Evolutionary conservation across 1,140 invertebrate species (phyloP).

Genomic region (Neodiprion virginianus): DNA sequence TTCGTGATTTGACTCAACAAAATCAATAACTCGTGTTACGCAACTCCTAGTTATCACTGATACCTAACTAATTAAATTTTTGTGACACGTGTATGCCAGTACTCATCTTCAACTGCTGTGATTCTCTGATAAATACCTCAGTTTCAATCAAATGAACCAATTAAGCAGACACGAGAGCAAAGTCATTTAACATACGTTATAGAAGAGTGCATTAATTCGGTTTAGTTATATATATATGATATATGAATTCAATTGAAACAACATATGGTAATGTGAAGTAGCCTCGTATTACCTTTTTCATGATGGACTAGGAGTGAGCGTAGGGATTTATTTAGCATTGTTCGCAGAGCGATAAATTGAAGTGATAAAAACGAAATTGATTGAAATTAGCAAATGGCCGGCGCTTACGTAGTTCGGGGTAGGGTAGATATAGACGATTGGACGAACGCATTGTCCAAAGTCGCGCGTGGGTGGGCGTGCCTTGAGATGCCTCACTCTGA

Average conservation of each 20-base stretch:
- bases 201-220: too few relatives aligned
- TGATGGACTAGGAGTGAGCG: background rate
- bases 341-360: background rate
- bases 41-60: too few relatives aligned
- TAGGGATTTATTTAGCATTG: background rate
- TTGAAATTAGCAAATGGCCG: background rate
- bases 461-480: constrained; percentile 41
- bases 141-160: background rate
- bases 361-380: constrained; percentile 2
- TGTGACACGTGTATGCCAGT: too few relatives aligned
- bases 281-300: background rate
- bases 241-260: background rate
- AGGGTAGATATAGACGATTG: constrained; percentile 8
- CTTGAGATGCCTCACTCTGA: constrained; percentile 53
- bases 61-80: too few relatives aligned
- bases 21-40: too few relatives aligned
- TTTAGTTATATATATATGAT: too few relatives aligned
- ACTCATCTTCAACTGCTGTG: too few relatives aligned
- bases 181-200: background rate
- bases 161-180: background rate
- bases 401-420: constrained; percentile 6
- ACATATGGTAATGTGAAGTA: background rate
- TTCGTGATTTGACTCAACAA: too few relatives aligned
- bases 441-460: constrained; percentile 15
- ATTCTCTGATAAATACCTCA: background rate